These are phyloP conservation scores for Apis cerana DNA, from an alignment of 1,140 invertebrate species.

Conservation along the genomic window DNA sequence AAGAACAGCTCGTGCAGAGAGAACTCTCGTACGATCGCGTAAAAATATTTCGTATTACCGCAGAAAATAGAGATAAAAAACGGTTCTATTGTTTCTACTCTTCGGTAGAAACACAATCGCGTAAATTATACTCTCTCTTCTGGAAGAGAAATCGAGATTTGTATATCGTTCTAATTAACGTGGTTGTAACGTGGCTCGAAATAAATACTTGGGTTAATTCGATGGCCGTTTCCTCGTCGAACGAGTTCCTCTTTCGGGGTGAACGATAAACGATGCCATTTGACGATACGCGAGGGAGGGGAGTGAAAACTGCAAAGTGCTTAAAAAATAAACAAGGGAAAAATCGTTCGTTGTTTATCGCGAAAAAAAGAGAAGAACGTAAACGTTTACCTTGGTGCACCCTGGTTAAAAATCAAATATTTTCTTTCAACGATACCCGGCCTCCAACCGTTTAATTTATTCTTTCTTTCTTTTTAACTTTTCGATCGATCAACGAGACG, in stretches of 20 bases:
- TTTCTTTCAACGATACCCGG: not conserved
- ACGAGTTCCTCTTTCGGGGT: not conserved
- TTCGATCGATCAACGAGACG: no score
- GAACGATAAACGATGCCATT: not conserved
- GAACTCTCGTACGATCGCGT: no score
- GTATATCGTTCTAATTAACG: slow-evolving; percentile 6
- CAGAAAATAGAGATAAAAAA: not conserved
- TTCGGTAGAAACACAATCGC: not conserved
- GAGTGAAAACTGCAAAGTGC: not conserved
- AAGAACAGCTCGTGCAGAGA: not conserved
- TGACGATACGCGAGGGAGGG: no score
- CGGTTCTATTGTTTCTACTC: not conserved
- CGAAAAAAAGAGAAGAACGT: not conserved
- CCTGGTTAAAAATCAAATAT: slow-evolving; percentile 1
- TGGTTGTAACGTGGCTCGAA: no score
- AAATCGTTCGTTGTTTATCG: slow-evolving; percentile 4
- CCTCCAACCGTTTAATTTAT: not conserved
- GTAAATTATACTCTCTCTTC: not conserved
- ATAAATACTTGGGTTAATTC: not conserved
- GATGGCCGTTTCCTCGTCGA: not conserved
- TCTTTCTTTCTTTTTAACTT: not conserved
- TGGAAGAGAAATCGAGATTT: not conserved
- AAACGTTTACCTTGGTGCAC: not conserved
- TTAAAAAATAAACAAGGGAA: not conserved
- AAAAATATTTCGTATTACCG: not conserved